A percentile compares a stretch with the other conserved stretches of the same genome.
Conservation (phyloP, 2,797 vertebrate genomes). For the Phalloptychus januarius region DNA sequence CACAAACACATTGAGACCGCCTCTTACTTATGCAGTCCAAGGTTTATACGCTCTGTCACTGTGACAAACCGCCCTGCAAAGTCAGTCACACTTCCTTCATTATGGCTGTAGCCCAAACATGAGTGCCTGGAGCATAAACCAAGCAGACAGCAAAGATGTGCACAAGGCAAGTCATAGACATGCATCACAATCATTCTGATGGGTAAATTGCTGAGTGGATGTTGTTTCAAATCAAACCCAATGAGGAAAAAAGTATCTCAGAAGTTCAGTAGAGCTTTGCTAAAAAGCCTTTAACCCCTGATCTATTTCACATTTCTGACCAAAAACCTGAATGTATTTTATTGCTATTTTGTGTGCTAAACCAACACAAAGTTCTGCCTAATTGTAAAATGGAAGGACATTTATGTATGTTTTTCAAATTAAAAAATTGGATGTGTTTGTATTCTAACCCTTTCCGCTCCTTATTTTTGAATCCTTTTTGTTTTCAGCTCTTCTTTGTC, state of each 20-base stretch:
- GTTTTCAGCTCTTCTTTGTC: neutral
- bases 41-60: conserved; percentile 28
- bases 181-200: neutral
- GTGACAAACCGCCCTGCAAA: conserved; percentile 39
- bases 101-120: conserved; percentile 36
- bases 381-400: neutral
- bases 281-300: neutral
- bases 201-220: neutral
- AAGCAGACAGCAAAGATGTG: conserved; percentile 28
- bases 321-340: neutral
- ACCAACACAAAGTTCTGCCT: neutral
- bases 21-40: conserved; percentile 34
- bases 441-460: neutral
- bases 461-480: neutral
- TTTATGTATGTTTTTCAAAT: neutral
- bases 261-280: neutral
- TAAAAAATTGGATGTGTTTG: neutral
- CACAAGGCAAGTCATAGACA: conserved; percentile 15
- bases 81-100: conserved; percentile 34
- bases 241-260: neutral
- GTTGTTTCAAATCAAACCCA: neutral
- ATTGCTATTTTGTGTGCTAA: neutral
- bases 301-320: neutral
- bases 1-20: conserved; percentile 29
- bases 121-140: conserved; percentile 39